These are phyloP conservation scores for Galago senegalensis DNA, from an alignment of 2,797 vertebrate species.

Conservation along the genomic window DNA sequence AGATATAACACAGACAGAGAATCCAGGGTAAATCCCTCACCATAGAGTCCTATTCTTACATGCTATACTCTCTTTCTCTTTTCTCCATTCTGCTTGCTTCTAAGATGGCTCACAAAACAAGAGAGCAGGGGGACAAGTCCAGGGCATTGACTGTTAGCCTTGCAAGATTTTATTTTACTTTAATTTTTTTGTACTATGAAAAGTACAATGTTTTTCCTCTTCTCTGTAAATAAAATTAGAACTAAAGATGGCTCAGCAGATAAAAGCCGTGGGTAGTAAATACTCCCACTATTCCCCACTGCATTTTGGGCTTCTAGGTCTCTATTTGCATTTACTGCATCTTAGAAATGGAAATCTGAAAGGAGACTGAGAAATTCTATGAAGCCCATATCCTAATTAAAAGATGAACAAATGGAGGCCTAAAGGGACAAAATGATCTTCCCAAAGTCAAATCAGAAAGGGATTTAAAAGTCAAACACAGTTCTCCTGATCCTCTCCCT, in stretches of 20 bases:
- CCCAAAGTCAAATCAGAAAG: constrained; percentile 1
- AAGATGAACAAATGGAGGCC: neutral
- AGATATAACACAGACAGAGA: constrained; percentile 6
- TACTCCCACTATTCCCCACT: constrained; percentile 75
- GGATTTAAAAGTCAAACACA: neutral
- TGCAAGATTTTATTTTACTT: constrained; percentile 76
- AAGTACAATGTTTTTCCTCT: constrained; percentile 78
- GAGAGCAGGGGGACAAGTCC: constrained; percentile 55
- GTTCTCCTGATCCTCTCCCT: neutral
- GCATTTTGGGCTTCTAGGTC: constrained; percentile 71
- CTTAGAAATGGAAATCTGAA: constrained; percentile 61
- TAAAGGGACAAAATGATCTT: constrained; percentile 1
- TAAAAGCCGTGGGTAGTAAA: constrained; percentile 78
- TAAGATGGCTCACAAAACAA: constrained; percentile 60
- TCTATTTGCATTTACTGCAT: constrained; percentile 72
- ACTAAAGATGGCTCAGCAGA: constrained; percentile 78
- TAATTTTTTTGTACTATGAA: constrained; percentile 80
- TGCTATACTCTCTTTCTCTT: neutral
- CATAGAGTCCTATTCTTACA: neutral
- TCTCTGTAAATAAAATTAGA: constrained; percentile 83
- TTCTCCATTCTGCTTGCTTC: constrained; percentile 38
- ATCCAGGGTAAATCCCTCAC: constrained; percentile 20
- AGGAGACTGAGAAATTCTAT: constrained; percentile 19
- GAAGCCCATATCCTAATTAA: neutral
- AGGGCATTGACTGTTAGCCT: constrained; percentile 55